A percentile compares a stretch with the other conserved stretches of the same genome.
Conservation (phyloP, 2,797 vertebrate species). For the Labeo calbasu region DNA sequence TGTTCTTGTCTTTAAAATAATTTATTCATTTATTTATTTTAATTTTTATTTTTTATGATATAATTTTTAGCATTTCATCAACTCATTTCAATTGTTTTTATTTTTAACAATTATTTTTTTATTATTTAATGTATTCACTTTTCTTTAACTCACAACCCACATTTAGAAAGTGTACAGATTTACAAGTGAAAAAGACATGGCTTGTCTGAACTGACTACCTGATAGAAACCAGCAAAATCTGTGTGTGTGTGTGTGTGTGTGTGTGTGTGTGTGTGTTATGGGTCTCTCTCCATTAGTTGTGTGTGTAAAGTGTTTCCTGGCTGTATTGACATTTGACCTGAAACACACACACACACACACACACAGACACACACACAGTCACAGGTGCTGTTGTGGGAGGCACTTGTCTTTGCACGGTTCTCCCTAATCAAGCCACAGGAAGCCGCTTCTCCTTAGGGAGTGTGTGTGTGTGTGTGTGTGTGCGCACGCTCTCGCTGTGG, state of each 20-base stretch:
- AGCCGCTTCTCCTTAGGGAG: constrained; percentile 81
- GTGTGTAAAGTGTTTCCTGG: constrained; percentile 50
- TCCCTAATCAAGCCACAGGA: constrained; percentile 88
- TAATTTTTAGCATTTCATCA: background rate
- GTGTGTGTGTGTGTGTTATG: constrained; percentile 50
- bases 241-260: constrained; percentile 46
- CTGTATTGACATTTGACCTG: constrained; percentile 53
- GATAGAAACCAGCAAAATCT: constrained; percentile 2
- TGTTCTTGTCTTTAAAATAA: background rate
- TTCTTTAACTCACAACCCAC: background rate
- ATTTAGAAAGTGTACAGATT: too few species aligned
- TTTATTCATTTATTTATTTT: background rate
- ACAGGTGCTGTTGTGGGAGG: constrained; percentile 76
- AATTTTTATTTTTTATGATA: background rate
- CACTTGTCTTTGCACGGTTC: constrained; percentile 90
- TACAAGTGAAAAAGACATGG: background rate
- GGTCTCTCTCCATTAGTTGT: constrained; percentile 34
- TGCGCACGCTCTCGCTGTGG: constrained; percentile 57
- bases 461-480: constrained; percentile 47
- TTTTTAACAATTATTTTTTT: background rate
- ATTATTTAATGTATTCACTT: background rate
- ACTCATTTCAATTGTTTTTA: background rate
- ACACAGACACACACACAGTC: constrained; percentile 69
- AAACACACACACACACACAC: constrained; percentile 43
- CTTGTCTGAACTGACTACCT: background rate